Evolutionary conservation across 2,113 vertebrate species (phyloP).

Genomic region (Panthera uncia): DNA sequence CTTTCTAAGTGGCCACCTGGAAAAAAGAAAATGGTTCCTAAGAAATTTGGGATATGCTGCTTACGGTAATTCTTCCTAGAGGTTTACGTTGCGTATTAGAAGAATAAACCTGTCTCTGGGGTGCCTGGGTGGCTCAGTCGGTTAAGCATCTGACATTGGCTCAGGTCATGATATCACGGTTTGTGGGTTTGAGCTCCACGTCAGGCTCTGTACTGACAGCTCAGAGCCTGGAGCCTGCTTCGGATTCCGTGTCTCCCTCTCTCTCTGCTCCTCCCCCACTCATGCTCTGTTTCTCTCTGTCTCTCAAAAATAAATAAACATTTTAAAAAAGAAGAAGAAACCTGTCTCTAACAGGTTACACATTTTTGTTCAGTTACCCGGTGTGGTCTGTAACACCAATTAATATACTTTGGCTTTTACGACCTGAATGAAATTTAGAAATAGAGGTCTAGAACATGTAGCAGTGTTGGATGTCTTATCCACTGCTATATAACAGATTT

Average conservation of each 20-base stretch:
- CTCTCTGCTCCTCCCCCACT: too few relatives aligned
- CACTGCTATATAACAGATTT: neutral
- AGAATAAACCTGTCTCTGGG: neutral
- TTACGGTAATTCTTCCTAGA: neutral
- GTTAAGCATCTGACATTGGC: too few relatives aligned
- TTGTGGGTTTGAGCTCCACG: too few relatives aligned
- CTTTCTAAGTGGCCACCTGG: neutral
- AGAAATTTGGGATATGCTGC: neutral
- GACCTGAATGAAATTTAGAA: neutral
- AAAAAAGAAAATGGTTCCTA: neutral
- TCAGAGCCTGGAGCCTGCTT: too few relatives aligned
- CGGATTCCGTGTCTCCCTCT: too few relatives aligned
- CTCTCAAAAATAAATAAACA: too few relatives aligned
- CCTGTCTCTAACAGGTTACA: neutral
- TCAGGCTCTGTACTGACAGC: too few relatives aligned
- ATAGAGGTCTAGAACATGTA: neutral
- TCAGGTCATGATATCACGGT: too few relatives aligned
- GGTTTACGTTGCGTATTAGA: neutral
- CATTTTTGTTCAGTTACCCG: neutral
- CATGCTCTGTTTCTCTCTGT: too few relatives aligned
- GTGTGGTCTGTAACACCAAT: neutral
- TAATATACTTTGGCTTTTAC: neutral
- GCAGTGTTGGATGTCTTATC: neutral
- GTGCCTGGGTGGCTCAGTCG: too few relatives aligned
- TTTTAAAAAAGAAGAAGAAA: neutral